A percentile compares a stretch with the other conserved stretches of the same genome.
phyloP scores from a whole-genome alignment of 2,113 vertebrate genomes.

The Colinus virginianus region DNA sequence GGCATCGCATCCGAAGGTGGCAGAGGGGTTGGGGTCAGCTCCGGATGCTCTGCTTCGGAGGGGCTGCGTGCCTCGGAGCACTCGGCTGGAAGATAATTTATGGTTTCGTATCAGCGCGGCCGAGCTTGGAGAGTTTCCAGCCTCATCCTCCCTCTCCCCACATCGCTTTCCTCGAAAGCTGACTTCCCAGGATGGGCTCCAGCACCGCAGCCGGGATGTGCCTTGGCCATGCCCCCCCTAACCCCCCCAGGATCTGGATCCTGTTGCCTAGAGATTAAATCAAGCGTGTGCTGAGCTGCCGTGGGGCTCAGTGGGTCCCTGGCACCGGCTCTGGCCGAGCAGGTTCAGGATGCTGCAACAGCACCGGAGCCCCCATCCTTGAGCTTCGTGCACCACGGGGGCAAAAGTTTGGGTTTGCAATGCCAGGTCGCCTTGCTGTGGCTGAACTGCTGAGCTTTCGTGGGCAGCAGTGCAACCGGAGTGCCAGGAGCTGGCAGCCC shows the following conservation, averaged over 20 bases:
- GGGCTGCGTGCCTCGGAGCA: neutral
- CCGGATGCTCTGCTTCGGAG: neutral
- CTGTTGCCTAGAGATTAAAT: rapidly evolving
- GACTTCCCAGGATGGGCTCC: neutral
- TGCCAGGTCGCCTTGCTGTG: neutral
- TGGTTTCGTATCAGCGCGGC: conserved; percentile 37
- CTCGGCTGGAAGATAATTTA: conserved; percentile 43
- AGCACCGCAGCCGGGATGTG: rapidly evolving
- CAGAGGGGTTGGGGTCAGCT: neutral
- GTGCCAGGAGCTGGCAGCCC: neutral
- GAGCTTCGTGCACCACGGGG: rapidly evolving
- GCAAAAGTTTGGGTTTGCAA: neutral
- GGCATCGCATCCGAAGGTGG: neutral
- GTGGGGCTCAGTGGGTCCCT: conserved; percentile 9
- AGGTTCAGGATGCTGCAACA: rapidly evolving
- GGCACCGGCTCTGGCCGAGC: neutral
- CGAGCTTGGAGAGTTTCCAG: conserved; percentile 67
- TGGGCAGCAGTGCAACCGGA: neutral
- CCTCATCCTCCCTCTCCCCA: conserved; percentile 54
- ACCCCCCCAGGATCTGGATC: neutral
- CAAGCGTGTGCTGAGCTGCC: neutral
- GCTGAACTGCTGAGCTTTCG: neutral
- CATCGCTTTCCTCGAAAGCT: conserved; percentile 54
- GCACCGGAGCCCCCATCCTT: neutral
- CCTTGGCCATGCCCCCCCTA: rapidly evolving